Base-by-base conservation (phyloP, 1,140 invertebrate genomes). In the Drosophila tropicalis region DNA sequence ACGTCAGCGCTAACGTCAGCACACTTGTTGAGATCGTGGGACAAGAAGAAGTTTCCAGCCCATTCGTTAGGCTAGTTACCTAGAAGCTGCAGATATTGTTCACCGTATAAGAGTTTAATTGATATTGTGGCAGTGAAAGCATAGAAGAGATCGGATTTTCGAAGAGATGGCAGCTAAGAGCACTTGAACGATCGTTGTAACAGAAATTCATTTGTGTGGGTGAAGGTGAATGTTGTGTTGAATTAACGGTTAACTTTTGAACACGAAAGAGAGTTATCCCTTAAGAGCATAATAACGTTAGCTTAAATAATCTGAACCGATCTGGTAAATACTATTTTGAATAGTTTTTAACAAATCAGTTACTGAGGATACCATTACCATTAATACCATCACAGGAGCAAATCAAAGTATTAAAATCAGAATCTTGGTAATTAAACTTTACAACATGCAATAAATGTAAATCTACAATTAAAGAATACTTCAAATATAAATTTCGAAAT, bases 21-120 rank as follows among this genome's bases (percentile, higher is more conserved):
- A 57, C 72, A 74, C 73, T 76, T 75, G 71, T 64, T 57, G 70
- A 61, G 73, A 76, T 76, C 73, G 54, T 68, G 58, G 58, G 34
- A 62, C 57, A 54, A 34, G 62, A 66, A 70, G 56, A 36, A 19
- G 54, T 72, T 73, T 73, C 61, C 71, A 72, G 60, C 17, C 17
- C 44, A 51, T 51, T 51, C 44, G 56, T 17, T 36, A 19, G 22
- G 34, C 29, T 36, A 19, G 32, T 58, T 36, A 58, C 29, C 61
- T 73, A 75, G 72, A 75, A 62, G 70, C 72, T 75, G 70, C 19
- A 55, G 40, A 51, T 25, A 55, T 32, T 60, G 32, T 2, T n/a
- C 13, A n/a, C n/a, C 19, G 39, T 73, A 75, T 75, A 75, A 75
- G 72, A 75, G 32, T 34, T n/a, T 13, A 15, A 29, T 56, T 56